Conservation (phyloP, 2,113 vertebrate species). For the Trochalopteron elliotii region DNA sequence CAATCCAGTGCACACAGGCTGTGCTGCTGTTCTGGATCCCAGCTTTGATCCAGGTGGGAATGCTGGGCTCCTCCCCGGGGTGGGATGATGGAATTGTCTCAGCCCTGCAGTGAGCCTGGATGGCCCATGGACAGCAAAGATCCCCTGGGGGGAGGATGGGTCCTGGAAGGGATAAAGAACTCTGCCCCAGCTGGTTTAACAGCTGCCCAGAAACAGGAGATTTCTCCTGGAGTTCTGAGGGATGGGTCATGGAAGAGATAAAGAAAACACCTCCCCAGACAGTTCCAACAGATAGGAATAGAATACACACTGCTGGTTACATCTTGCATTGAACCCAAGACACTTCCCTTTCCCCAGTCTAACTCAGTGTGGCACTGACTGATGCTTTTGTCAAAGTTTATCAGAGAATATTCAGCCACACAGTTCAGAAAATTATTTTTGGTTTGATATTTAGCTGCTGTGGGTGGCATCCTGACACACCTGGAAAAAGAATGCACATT, state of each 20-base stretch:
- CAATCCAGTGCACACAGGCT: not conserved
- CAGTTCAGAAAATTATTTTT: not conserved
- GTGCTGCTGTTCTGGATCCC: too few relatives aligned
- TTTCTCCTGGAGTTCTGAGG: not conserved
- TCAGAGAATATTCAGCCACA: not conserved
- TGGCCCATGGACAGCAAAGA: not conserved
- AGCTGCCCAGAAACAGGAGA: not conserved
- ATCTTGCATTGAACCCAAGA: not conserved
- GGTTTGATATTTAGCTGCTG: not conserved
- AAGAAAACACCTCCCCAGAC: not conserved
- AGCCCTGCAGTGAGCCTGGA: not conserved
- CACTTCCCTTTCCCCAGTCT: not conserved
- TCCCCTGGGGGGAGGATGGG: not conserved
- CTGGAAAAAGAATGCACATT: not conserved
- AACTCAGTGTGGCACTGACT: not conserved
- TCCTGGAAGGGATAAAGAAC: not conserved
- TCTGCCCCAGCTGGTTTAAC: not conserved
- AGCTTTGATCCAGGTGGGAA: too few relatives aligned
- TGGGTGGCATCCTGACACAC: not conserved
- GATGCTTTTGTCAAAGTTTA: not conserved
- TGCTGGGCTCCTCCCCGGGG: not conserved
- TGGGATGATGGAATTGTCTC: not conserved
- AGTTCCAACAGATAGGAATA: not conserved
- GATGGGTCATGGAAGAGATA: not conserved
- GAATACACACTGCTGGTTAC: not conserved